phyloP scores from a whole-genome alignment of 2,888 invertebrate genomes.

The Agrilus biguttatus region DNA sequence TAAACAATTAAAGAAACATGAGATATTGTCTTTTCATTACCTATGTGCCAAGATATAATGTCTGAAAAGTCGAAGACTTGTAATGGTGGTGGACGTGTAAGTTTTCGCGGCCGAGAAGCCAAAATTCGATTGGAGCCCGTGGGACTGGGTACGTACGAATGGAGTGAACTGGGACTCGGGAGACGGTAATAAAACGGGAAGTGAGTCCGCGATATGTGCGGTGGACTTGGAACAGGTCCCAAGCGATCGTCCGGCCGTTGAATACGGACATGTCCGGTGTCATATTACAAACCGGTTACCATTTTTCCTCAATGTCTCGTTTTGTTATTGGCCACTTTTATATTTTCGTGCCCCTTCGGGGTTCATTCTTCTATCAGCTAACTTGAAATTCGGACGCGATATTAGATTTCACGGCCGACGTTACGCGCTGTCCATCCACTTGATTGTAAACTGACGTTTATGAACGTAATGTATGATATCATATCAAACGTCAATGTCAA shows the following conservation, averaged over 20 bases:
- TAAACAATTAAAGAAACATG: too few species aligned
- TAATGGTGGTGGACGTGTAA: neutral
- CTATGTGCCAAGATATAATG: too few species aligned
- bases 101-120: constrained; percentile 2
- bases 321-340: constrained; percentile 15
- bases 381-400: neutral
- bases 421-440: neutral
- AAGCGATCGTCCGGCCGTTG: constrained; percentile 13
- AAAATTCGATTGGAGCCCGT: neutral
- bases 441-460: too few species aligned
- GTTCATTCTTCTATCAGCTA: constrained; percentile 6
- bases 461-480: too few species aligned
- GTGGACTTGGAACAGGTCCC: constrained; percentile 16
- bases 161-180: constrained; percentile 19
- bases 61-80: too few species aligned
- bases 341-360: constrained; percentile 12
- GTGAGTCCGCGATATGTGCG: constrained; percentile 14
- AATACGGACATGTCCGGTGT: constrained; percentile 27
- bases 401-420: neutral
- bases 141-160: constrained; percentile 11
- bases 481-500: too few species aligned
- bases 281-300: constrained; percentile 27
- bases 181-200: constrained; percentile 24
- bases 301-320: constrained; percentile 26
- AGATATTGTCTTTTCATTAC: too few species aligned